Percentiles rank a stretch among this genome's conserved stretches.
Conservation (phyloP, 1,140 invertebrate genomes). For the Dendrolimus kikuchii region DNA sequence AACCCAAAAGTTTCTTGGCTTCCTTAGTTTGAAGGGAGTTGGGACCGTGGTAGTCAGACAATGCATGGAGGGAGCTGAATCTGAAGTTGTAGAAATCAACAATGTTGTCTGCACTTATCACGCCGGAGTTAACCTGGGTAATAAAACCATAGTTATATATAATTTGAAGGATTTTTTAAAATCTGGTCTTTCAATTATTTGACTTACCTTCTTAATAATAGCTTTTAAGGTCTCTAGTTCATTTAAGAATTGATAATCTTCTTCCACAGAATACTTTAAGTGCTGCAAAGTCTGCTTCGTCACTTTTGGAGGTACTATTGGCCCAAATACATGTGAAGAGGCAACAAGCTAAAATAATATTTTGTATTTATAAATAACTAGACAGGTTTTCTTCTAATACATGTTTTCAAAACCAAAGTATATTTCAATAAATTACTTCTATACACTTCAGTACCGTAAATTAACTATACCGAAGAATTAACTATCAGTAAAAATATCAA, state of each 20-base stretch:
- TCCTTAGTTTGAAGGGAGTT: slow-evolving; percentile 78
- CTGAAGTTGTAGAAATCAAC: slow-evolving; percentile 80
- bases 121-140: slow-evolving; percentile 60
- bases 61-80: slow-evolving; percentile 74
- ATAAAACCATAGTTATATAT: slow-evolving; percentile 2
- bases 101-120: slow-evolving; percentile 70
- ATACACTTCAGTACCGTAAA: too few relatives aligned
- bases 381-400: neutral
- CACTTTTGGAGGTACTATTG: slow-evolving; percentile 61
- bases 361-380: slow-evolving; percentile 6
- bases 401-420: too few relatives aligned
- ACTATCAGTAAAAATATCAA: too few relatives aligned
- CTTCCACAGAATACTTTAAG: slow-evolving; percentile 74
- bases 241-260: slow-evolving; percentile 77
- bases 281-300: slow-evolving; percentile 61
- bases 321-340: slow-evolving; percentile 68
- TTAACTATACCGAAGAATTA: too few relatives aligned
- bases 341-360: slow-evolving; percentile 47
- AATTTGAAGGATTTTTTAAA: slow-evolving; percentile 11
- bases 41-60: slow-evolving; percentile 78
- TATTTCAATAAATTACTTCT: too few relatives aligned
- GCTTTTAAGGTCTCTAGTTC: slow-evolving; percentile 77
- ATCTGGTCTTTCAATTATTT: slow-evolving; percentile 1
- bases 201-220: slow-evolving; percentile 73
- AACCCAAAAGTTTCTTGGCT: slow-evolving; percentile 76